Evolutionary conservation across 1,140 invertebrate genomes (phyloP).

Genomic region (Drosophila santomea): DNA sequence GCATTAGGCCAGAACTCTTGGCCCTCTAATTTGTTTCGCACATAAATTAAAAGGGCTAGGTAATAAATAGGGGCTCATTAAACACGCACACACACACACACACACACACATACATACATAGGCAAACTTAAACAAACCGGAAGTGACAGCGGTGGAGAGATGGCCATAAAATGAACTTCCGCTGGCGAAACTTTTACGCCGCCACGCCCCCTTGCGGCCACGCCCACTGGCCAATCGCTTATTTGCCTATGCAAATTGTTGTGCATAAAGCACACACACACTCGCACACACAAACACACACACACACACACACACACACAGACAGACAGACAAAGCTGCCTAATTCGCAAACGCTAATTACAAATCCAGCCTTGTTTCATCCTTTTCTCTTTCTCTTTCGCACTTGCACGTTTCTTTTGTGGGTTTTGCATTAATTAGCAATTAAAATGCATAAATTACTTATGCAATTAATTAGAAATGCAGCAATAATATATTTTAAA

Average conservation of each 20-base stretch:
- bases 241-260: conserved; percentile 75
- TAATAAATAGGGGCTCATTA: conserved; percentile 82
- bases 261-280: conserved; percentile 54
- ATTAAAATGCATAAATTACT: conserved; percentile 76
- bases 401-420: conserved; percentile 31
- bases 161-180: conserved; percentile 63
- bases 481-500: conserved; percentile 58
- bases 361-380: conserved; percentile 51
- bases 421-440: conserved; percentile 74
- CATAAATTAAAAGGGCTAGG: conserved; percentile 75
- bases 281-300: conserved; percentile 9
- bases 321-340: conserved; percentile 13
- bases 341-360: conserved; percentile 60
- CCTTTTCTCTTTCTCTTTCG: not conserved
- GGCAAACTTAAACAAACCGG: conserved; percentile 2
- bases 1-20: conserved; percentile 38
- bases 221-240: conserved; percentile 16
- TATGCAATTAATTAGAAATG: conserved; percentile 69
- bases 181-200: conserved; percentile 30
- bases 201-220: not conserved
- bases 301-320: conserved; percentile 42
- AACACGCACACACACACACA: conserved; percentile 30
- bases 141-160: conserved; percentile 15
- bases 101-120: conserved; percentile 7
- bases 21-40: conserved; percentile 75